Evolutionary conservation across 2,888 invertebrate genomes (phyloP).

Genomic region (Paralinhomoeus sp.): DNA sequence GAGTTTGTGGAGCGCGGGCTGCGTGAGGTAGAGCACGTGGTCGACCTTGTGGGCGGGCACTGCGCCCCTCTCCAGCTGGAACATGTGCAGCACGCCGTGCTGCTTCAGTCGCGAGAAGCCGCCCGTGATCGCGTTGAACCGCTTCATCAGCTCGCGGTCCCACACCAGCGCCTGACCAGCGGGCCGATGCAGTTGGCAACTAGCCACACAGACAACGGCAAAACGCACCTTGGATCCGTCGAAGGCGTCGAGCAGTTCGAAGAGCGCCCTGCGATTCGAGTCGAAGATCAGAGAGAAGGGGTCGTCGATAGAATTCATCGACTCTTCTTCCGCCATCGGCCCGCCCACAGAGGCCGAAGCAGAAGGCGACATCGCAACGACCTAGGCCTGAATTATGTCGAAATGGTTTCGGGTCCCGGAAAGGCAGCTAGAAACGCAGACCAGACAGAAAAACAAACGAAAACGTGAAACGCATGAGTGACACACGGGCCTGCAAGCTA

Average conservation of each 20-base stretch:
- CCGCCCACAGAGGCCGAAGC: no score
- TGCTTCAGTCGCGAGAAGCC: background rate
- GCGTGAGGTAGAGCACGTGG: background rate
- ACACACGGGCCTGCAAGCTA: no score
- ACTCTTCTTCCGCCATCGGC: no score
- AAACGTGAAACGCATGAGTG: no score
- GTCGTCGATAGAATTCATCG: background rate
- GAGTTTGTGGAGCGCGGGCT: background rate
- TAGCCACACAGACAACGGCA: background rate
- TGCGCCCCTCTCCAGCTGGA: background rate
- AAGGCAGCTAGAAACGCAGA: no score
- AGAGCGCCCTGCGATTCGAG: conserved; percentile 11
- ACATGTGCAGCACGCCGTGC: conserved; percentile 2
- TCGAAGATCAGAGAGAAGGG: conserved; percentile 2
- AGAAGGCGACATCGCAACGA: no score
- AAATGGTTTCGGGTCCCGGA: no score
- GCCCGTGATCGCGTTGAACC: conserved; percentile 8
- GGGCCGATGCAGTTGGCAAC: background rate
- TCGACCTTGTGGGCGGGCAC: background rate
- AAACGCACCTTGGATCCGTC: conserved; percentile 13
- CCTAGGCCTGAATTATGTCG: no score
- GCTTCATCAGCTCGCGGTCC: conserved; percentile 14
- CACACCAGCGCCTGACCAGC: conserved; percentile 9
- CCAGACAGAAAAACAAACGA: no score
- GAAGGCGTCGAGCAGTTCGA: conserved; percentile 12